Evolutionary conservation across 2,113 vertebrate species (phyloP).

Genomic region (Pteronura brasiliensis): DNA sequence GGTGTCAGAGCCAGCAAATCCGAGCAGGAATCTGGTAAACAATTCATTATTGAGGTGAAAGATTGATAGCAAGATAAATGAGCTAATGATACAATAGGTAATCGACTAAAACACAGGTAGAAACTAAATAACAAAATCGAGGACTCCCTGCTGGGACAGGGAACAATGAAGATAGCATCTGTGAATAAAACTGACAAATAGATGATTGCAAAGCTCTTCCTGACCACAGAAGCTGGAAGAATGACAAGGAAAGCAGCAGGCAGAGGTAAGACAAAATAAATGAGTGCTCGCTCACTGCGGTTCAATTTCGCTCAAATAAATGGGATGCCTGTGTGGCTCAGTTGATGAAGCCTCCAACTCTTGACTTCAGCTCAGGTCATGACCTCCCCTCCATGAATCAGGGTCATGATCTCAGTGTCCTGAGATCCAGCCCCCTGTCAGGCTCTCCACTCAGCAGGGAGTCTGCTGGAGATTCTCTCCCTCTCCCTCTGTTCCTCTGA

Average conservation of each 20-base stretch:
- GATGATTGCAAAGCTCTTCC: not conserved
- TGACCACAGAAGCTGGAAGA: not conserved
- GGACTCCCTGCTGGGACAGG: not conserved
- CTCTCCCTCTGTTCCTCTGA: not conserved
- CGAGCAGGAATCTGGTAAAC: not conserved
- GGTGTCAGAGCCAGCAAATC: not conserved
- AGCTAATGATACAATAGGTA: not conserved
- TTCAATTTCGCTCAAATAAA: not conserved
- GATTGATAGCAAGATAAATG: not conserved
- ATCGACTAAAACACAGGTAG: not conserved
- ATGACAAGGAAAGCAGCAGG: not conserved
- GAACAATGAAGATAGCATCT: not conserved
- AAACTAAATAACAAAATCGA: not conserved
- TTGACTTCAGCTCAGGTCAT: not conserved
- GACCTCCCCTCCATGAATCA: not conserved
- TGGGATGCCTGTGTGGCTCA: not conserved
- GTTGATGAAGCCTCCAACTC: not conserved
- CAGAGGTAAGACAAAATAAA: not conserved
- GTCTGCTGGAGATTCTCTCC: not conserved
- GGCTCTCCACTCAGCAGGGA: not conserved
- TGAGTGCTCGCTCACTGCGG: not conserved
- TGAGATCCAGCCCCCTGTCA: not conserved
- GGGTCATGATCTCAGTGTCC: not conserved
- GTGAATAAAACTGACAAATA: not conserved
- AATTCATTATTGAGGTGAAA: not conserved